A percentile compares a stretch with the other conserved stretches of the same genome.
Conservation (phyloP, 2,888 invertebrate species). For the Nephrotoma guestfalica region DNA sequence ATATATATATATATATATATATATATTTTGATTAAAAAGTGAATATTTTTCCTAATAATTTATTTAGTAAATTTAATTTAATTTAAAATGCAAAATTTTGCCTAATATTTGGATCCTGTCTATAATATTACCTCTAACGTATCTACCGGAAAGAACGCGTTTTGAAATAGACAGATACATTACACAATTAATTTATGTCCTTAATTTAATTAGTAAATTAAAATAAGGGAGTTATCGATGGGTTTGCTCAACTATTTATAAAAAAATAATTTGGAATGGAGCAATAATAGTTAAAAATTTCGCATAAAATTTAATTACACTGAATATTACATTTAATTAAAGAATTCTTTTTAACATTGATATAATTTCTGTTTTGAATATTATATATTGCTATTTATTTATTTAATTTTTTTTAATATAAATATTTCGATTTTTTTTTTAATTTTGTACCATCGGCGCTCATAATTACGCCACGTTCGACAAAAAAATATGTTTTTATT, state of each 20-base stretch:
- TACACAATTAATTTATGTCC: not conserved
- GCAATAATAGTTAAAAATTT: not conserved
- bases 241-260: not conserved
- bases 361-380: not conserved
- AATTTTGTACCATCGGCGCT: conserved; percentile 24
- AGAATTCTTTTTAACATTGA: not conserved
- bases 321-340: not conserved
- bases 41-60: not conserved
- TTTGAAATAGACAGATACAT: not conserved
- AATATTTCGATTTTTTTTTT: conserved; percentile 1
- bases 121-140: not conserved
- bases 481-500: conserved; percentile 10
- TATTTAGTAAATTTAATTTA: not conserved
- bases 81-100: not conserved
- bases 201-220: not conserved
- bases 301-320: not conserved
- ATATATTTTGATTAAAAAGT: not conserved
- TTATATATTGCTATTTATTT: not conserved
- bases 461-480: conserved; percentile 18
- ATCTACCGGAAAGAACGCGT: not conserved
- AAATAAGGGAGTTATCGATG: not conserved
- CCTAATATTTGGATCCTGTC: not conserved
- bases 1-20: not conserved
- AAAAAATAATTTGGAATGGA: not conserved
- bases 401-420: not conserved